Evolutionary conservation across 2,797 vertebrate species (phyloP), one percentile per base, ranked within the genome.

Genomic region (Channa striata): DNA sequence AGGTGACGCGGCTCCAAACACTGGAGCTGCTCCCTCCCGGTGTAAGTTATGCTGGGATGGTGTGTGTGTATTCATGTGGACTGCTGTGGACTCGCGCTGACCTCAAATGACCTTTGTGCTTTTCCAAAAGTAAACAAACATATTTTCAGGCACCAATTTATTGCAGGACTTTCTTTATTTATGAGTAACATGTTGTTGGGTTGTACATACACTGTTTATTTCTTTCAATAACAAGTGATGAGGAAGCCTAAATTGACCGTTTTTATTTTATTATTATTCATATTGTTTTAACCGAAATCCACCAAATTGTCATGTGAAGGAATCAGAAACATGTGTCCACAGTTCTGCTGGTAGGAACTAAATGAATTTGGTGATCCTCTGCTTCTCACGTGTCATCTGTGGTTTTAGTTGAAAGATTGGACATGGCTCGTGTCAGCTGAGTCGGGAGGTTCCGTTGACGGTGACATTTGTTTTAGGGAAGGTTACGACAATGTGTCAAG

Each of bases 391-490:
- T 79, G 78, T 83, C 83, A 61, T 83, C 70, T 74, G 42, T 54
- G 36, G 8, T 82, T 81, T 78, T 74, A 50, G 56, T 14, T 79
- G 75, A 85, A 65, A 48, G 67, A 75, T 77, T 60, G 68, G 86
- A 80, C 83, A 59, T 70, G 83, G 61, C 84, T 77, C 6, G 50
- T 71, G 85, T 87, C 72, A 70, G 68, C 50, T 30, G 63, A 82
- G 77, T 82, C 44, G 69, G 56, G 80, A 72, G 7, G 4, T 7
- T 42, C 72, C 63, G 80, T 78, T 60, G 75, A 80, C 21, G 77
- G 66, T 89, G 90, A 90, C 89, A 88, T 91, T 92, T 90, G 84
- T 92, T 91, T 90, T 82, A 56, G 83, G 87, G 85, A 88, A 87
- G 88, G 86, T 91, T 88, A 89, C 72, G 44, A 80, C 85, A 79